phyloP scores from a whole-genome alignment of 2,797 vertebrate species.

The Gouania willdenowi region DNA sequence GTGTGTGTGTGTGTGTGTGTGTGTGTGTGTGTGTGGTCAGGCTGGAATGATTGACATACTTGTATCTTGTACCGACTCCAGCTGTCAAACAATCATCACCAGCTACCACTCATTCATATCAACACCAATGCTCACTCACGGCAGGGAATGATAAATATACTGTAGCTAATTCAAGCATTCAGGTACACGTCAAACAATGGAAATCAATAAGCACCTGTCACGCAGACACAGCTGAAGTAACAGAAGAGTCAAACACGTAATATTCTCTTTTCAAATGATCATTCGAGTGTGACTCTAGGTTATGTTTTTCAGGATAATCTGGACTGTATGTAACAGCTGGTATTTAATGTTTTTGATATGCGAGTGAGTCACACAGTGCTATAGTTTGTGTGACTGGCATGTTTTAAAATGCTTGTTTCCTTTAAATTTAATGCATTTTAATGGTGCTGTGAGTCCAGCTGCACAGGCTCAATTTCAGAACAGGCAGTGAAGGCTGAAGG shows the following conservation, averaged over 20 bases:
- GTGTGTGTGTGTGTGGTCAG: no score
- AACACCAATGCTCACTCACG: constrained; percentile 8
- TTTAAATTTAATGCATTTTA: constrained; percentile 76
- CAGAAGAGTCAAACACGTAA: constrained; percentile 35
- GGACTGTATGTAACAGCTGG: constrained; percentile 30
- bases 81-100: constrained; percentile 19
- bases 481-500: constrained; percentile 63
- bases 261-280: constrained; percentile 9
- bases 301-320: no score
- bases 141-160: constrained; percentile 31
- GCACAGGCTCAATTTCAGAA: constrained; percentile 68
- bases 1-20: no score
- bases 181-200: constrained; percentile 25
- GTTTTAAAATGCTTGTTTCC: constrained; percentile 61
- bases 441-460: constrained; percentile 69
- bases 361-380: constrained; percentile 41
- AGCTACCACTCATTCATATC: constrained; percentile 11
- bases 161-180: constrained; percentile 35
- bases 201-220: constrained; percentile 34
- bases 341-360: constrained; percentile 53
- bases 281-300: constrained; percentile 46
- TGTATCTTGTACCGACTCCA: constrained; percentile 9
- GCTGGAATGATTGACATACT: no score
- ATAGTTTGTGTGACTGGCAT: constrained; percentile 40
- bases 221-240: constrained; percentile 19